A percentile compares a stretch with the other conserved stretches of the same genome.
Evolutionary conservation across 2,888 invertebrate genomes (phyloP).

Genomic region (Octonoba sinensis): DNA sequence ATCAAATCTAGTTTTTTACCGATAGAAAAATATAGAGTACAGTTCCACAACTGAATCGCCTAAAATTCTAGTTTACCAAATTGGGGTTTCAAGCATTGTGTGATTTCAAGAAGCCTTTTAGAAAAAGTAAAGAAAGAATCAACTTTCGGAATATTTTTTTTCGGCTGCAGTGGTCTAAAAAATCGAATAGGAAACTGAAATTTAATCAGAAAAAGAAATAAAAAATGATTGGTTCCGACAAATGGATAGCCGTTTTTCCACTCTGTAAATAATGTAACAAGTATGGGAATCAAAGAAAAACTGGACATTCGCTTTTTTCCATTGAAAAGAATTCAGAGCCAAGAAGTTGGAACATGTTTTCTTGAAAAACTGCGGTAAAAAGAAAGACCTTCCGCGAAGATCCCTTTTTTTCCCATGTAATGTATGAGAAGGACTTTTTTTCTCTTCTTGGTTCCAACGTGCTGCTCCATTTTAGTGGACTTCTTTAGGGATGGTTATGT

Average conservation of each 20-base stretch:
- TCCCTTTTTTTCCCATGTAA: not conserved
- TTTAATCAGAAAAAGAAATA: conserved; percentile 1
- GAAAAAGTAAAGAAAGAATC: not conserved
- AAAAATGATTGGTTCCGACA: conserved; percentile 44
- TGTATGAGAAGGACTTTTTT: conserved; percentile 9
- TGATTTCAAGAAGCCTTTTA: not conserved
- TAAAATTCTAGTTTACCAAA: too few species aligned
- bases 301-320: too few species aligned
- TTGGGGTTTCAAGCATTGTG: not conserved
- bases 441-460: conserved; percentile 6
- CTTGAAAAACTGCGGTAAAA: too few species aligned
- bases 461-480: conserved; percentile 6
- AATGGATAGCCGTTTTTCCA: conserved; percentile 35
- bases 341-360: too few species aligned
- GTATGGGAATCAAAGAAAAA: too few species aligned
- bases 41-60: too few species aligned
- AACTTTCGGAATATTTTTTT: too few species aligned
- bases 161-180: not conserved
- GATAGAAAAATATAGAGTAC: too few species aligned
- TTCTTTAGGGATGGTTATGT: conserved; percentile 32
- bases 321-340: too few species aligned
- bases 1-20: too few species aligned
- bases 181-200: not conserved
- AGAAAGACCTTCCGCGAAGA: not conserved
- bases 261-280: conserved; percentile 1